These are phyloP conservation scores for Dreissena polymorpha DNA, from an alignment of 1,140 invertebrate genomes.

Conservation along the genomic window DNA sequence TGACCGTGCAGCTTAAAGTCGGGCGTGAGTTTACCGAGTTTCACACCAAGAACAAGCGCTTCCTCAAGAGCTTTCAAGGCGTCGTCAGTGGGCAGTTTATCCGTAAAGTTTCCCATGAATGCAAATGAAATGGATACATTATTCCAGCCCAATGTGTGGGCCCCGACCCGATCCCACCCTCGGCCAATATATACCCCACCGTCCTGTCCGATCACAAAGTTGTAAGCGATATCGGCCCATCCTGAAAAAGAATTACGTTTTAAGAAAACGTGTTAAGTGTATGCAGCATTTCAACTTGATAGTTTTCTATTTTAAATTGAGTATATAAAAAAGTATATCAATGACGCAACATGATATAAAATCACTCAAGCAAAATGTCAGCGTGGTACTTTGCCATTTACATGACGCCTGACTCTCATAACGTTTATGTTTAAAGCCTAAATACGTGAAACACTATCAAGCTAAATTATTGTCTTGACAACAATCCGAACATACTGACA, in stretches of 20 bases:
- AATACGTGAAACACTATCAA: too few species aligned
- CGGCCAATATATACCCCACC: conserved; percentile 68
- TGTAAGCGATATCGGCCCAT: conserved; percentile 69
- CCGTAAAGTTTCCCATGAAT: conserved; percentile 83
- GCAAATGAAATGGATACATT: conserved; percentile 80
- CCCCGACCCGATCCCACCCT: conserved; percentile 64
- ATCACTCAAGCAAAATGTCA: background rate
- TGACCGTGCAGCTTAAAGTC: conserved; percentile 53
- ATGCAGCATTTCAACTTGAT: background rate
- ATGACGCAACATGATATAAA: background rate
- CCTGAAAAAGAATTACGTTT: conserved; percentile 8
- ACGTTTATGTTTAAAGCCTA: background rate
- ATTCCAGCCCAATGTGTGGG: conserved; percentile 83
- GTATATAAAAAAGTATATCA: background rate
- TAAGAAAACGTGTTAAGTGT: background rate
- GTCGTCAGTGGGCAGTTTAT: conserved; percentile 31
- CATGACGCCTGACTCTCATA: background rate
- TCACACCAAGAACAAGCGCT: conserved; percentile 44
- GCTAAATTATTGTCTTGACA: too few species aligned
- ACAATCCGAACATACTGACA: too few species aligned
- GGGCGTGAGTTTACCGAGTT: conserved; percentile 20
- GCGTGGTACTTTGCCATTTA: background rate
- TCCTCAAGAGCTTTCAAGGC: conserved; percentile 45
- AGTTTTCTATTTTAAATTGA: background rate
- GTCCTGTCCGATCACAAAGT: conserved; percentile 70